Percentiles rank a stretch among this genome's conserved stretches.
Evolutionary conservation across 1,140 invertebrate species (phyloP).

Genomic region (Trissolcus basalis): DNA sequence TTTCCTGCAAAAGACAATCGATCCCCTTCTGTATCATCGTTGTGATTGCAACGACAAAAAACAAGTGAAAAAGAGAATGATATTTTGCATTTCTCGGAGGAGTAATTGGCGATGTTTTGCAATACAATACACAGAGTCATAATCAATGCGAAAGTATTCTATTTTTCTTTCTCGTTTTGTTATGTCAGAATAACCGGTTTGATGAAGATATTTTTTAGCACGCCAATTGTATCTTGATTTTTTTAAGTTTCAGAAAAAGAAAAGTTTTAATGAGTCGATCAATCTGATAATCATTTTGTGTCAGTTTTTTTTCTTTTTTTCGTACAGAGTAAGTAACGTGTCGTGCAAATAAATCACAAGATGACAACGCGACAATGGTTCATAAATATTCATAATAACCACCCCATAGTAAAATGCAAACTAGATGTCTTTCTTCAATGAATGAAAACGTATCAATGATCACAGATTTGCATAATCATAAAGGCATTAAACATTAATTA

Average conservation of each 20-base stretch:
- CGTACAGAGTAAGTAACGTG: neutral
- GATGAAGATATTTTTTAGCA: too few species aligned
- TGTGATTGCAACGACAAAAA: conserved; percentile 6
- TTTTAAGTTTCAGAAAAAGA: too few species aligned
- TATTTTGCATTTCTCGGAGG: neutral
- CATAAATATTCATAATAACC: conserved; percentile 20
- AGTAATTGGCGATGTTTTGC: too few species aligned
- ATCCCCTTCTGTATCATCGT: conserved; percentile 13
- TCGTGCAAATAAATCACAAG: conserved; percentile 6
- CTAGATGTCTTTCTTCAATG: neutral
- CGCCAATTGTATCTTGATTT: too few species aligned
- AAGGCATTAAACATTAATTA: neutral
- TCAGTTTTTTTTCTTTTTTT: neutral
- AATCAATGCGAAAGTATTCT: too few species aligned
- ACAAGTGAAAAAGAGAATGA: neutral
- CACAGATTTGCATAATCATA: neutral
- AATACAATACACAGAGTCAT: too few species aligned
- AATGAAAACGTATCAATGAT: conserved; percentile 12
- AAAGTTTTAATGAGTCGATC: too few species aligned
- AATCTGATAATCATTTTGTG: too few species aligned
- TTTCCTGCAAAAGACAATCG: conserved; percentile 46
- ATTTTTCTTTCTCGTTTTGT: too few species aligned
- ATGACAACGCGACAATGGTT: conserved; percentile 6
- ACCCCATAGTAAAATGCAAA: conserved; percentile 1
- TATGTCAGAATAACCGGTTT: too few species aligned